A percentile compares a stretch with the other conserved stretches of the same genome.
Evolutionary conservation across 2,888 invertebrate genomes (phyloP).

Genomic region (Maniola hyperantus): DNA sequence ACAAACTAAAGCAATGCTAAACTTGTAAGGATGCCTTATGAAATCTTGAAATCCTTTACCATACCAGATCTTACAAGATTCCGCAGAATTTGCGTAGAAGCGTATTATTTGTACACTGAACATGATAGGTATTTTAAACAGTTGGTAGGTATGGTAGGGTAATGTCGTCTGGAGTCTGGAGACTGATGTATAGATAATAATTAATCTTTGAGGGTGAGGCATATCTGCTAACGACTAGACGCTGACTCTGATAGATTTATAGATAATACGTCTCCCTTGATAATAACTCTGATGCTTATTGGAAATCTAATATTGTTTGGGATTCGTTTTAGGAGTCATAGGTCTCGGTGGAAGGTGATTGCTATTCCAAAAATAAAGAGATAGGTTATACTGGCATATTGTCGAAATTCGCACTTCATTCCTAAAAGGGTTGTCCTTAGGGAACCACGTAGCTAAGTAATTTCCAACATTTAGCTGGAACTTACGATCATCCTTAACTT

Average conservation of each 20-base stretch:
- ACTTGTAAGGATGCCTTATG: not conserved
- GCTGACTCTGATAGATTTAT: slow-evolving; percentile 16
- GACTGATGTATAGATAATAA: not conserved
- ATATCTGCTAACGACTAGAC: slow-evolving; percentile 8
- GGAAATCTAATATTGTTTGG: slow-evolving; percentile 8
- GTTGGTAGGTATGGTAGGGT: not conserved
- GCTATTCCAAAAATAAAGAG: not conserved
- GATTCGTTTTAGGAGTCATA: not conserved
- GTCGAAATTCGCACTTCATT: not conserved
- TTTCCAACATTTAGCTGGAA: not conserved
- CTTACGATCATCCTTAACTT: not conserved
- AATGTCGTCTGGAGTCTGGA: not conserved
- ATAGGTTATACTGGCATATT: not conserved
- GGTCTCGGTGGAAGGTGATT: slow-evolving; percentile 1
- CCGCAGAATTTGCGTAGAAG: not conserved
- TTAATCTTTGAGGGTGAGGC: slow-evolving; percentile 9
- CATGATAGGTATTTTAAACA: not conserved
- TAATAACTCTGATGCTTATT: slow-evolving; percentile 1
- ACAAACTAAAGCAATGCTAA: not conserved
- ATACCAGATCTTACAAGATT: not conserved
- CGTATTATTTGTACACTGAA: not conserved
- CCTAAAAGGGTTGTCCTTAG: not conserved
- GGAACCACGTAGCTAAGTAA: not conserved
- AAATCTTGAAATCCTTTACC: not conserved
- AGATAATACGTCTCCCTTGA: slow-evolving; percentile 8